phyloP scores from a whole-genome alignment of 1,140 invertebrate genomes.

The Dufourea novaeangliae region DNA sequence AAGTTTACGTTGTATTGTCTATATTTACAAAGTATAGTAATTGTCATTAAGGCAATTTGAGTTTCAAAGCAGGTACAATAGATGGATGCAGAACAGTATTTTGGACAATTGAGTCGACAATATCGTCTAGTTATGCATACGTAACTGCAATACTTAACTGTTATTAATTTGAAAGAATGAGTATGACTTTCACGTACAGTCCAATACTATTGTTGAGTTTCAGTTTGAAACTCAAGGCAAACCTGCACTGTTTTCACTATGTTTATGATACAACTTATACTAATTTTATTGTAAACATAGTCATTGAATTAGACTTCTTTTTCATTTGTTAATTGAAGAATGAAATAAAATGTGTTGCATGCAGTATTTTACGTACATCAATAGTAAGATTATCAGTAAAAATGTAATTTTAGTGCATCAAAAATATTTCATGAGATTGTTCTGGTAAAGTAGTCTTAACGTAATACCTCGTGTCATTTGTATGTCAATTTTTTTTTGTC shows the following conservation, averaged over 20 bases:
- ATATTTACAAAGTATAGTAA: conserved; percentile 76
- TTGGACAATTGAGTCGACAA: conserved; percentile 57
- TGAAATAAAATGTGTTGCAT: conserved; percentile 40
- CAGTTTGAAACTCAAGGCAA: conserved; percentile 59
- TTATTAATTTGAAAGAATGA: conserved; percentile 60
- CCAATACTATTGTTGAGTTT: conserved; percentile 61
- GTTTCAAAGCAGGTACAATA: conserved; percentile 78
- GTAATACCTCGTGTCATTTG: conserved; percentile 33
- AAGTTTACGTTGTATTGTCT: conserved; percentile 75
- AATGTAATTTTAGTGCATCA: conserved; percentile 40
- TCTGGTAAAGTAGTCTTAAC: conserved; percentile 13
- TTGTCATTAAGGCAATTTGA: conserved; percentile 80
- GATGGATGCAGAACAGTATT: conserved; percentile 64
- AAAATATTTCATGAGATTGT: conserved; percentile 41
- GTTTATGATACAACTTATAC: conserved; percentile 50
- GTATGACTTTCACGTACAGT: conserved; percentile 60
- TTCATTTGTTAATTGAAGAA: conserved; percentile 34
- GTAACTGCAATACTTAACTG: conserved; percentile 55
- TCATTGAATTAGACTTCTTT: conserved; percentile 43
- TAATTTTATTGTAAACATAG: conserved; percentile 41
- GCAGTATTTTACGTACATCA: conserved; percentile 24
- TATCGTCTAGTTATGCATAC: conserved; percentile 45
- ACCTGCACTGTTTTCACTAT: conserved; percentile 53
- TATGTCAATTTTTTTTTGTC: conserved; percentile 35
- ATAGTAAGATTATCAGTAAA: conserved; percentile 38